Evolutionary conservation across 2,888 invertebrate genomes (phyloP).

Genomic region (Habrosyne pyritoides): DNA sequence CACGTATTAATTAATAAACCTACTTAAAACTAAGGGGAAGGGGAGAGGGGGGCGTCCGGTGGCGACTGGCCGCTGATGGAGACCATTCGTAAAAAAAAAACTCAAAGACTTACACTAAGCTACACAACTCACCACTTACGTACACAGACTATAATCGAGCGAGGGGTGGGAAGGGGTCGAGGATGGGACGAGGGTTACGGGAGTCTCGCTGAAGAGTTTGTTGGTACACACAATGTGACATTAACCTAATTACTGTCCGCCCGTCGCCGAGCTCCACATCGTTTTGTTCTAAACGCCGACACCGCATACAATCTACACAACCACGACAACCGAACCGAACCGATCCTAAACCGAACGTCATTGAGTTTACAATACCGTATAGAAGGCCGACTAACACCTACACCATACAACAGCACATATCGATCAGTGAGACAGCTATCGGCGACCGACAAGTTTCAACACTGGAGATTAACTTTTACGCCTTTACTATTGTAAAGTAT

Average conservation of each 20-base stretch:
- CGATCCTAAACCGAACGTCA: conserved; percentile 41
- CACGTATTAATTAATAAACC: conserved; percentile 45
- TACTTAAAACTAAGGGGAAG: conserved; percentile 61
- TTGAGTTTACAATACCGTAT: conserved; percentile 34
- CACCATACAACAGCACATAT: conserved; percentile 35
- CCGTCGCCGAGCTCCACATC: conserved; percentile 33
- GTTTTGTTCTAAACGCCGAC: conserved; percentile 64
- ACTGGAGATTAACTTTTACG: neutral
- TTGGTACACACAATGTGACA: conserved; percentile 72
- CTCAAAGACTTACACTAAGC: conserved; percentile 56
- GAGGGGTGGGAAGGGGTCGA: conserved; percentile 26
- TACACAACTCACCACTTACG: conserved; percentile 52
- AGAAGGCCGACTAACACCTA: conserved; percentile 45
- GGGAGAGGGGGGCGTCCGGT: conserved; percentile 52
- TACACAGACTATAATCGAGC: conserved; percentile 43
- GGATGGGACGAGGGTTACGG: conserved; percentile 31
- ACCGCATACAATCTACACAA: conserved; percentile 27
- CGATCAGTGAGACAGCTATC: conserved; percentile 58
- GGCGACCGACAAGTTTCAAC: conserved; percentile 5
- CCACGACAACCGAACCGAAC: conserved; percentile 12
- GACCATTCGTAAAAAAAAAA: conserved; percentile 46
- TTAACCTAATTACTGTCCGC: conserved; percentile 64
- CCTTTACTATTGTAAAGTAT: neutral
- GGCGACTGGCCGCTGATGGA: conserved; percentile 40
- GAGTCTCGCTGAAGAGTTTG: conserved; percentile 78